These are phyloP conservation scores for Drosophila elegans DNA, from an alignment of 1,140 invertebrate genomes.

Conservation along the genomic window DNA sequence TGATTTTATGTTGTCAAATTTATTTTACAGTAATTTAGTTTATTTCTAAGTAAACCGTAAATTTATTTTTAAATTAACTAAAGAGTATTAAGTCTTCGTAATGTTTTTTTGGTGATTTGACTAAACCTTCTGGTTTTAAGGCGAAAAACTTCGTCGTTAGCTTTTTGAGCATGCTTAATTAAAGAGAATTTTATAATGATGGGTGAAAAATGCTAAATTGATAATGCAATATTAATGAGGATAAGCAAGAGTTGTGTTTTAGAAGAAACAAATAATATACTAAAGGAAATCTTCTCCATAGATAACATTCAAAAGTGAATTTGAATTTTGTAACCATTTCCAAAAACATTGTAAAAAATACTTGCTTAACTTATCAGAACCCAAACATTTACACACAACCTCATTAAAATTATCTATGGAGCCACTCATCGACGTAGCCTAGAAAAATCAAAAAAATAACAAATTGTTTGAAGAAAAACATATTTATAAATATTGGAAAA, in stretches of 20 bases:
- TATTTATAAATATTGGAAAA: slow-evolving; percentile 71
- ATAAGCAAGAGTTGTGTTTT: neutral
- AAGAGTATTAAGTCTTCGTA: neutral
- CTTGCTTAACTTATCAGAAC: slow-evolving; percentile 12
- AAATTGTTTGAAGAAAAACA: slow-evolving; percentile 33
- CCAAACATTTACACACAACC: slow-evolving; percentile 10
- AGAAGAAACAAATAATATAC: neutral
- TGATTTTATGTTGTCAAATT: too few species aligned
- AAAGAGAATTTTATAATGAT: slow-evolving; percentile 21
- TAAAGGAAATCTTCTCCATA: too few species aligned
- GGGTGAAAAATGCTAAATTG: slow-evolving; percentile 28
- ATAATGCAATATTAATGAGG: slow-evolving; percentile 7
- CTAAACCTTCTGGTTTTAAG: slow-evolving; percentile 10
- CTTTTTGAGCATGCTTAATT: slow-evolving; percentile 26
- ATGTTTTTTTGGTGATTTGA: neutral
- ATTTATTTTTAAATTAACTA: neutral
- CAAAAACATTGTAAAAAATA: neutral
- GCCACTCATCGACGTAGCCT: slow-evolving; percentile 53
- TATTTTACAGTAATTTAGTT: too few species aligned
- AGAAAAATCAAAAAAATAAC: slow-evolving; percentile 13
- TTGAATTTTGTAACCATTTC: neutral
- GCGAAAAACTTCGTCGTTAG: slow-evolving; percentile 37
- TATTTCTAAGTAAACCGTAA: neutral
- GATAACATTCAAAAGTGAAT: too few species aligned
- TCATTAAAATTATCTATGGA: slow-evolving; percentile 68